A percentile compares a stretch with the other conserved stretches of the same genome.
phyloP scores from a whole-genome alignment of 2,113 vertebrate species.

The Callaeas wilsoni region DNA sequence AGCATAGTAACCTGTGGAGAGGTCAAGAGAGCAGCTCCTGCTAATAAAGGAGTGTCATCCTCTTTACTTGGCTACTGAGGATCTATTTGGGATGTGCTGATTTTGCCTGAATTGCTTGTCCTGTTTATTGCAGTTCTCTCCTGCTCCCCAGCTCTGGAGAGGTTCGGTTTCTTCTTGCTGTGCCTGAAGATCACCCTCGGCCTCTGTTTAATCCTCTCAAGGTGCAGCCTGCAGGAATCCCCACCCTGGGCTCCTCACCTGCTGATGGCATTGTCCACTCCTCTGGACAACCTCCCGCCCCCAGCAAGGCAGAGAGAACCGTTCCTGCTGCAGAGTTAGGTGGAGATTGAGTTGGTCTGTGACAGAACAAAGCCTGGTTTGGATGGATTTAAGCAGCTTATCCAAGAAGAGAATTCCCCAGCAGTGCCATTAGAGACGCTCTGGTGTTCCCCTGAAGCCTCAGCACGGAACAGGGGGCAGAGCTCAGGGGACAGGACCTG shows the following conservation, averaged over 20 bases:
- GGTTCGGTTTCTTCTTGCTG: not conserved
- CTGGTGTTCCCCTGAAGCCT: accelerated
- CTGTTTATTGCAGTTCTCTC: not conserved
- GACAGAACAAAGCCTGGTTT: not conserved
- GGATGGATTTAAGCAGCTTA: not conserved
- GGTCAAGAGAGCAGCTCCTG: slow-evolving; percentile 36
- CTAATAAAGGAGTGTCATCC: slow-evolving; percentile 22
- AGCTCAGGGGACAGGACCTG: not conserved
- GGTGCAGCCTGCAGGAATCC: not conserved
- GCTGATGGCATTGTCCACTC: not conserved
- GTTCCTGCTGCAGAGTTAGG: not conserved
- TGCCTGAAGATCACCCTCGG: not conserved
- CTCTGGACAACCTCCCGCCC: not conserved
- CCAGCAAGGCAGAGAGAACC: not conserved
- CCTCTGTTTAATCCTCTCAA: not conserved
- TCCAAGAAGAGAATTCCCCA: not conserved
- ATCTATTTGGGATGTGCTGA: slow-evolving; percentile 58
- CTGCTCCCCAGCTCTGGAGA: not conserved
- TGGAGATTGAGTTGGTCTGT: not conserved
- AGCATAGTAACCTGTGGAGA: slow-evolving; percentile 44
- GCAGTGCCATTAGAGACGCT: not conserved
- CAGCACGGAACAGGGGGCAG: not conserved
- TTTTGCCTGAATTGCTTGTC: slow-evolving; percentile 15
- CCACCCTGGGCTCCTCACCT: not conserved
- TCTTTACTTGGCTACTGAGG: slow-evolving; percentile 38